Percentiles rank a stretch among this genome's conserved stretches.
Conservation (phyloP, 2,888 invertebrate genomes). For the Cataglyphis altisquamis region DNA sequence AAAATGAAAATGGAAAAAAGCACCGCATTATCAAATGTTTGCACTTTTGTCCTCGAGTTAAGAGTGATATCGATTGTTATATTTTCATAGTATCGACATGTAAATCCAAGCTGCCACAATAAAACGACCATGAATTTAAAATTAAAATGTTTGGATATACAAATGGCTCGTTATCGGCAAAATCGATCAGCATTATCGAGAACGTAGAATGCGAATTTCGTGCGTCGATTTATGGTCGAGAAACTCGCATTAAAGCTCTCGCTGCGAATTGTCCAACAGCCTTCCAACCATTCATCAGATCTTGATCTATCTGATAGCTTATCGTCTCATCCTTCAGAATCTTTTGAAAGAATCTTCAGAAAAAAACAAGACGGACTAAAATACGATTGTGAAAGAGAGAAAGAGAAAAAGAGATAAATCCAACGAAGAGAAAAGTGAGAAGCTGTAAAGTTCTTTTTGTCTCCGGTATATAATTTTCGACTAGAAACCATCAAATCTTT, state of each 20-base stretch:
- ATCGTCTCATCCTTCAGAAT: conserved; percentile 26
- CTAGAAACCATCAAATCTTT: conserved; percentile 8
- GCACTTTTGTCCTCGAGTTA: neutral
- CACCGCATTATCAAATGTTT: neutral
- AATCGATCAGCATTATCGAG: neutral
- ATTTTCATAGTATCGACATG: neutral
- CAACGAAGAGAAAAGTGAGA: neutral
- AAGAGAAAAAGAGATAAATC: neutral
- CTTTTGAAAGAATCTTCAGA: conserved; percentile 21
- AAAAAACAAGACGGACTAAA: conserved; percentile 49
- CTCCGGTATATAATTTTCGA: conserved; percentile 28
- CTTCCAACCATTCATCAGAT: neutral
- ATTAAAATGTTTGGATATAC: conserved; percentile 36
- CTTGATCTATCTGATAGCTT: neutral
- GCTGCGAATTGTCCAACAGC: neutral
- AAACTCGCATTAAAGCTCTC: neutral
- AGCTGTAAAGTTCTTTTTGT: neutral
- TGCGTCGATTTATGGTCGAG: conserved; percentile 7
- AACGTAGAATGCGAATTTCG: neutral
- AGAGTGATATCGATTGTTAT: neutral
- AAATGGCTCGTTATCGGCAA: conserved; percentile 19
- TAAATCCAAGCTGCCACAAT: neutral
- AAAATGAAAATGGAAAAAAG: neutral
- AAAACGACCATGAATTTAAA: conserved; percentile 8
- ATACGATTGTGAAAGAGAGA: neutral